Base-by-base conservation (phyloP, 2,888 invertebrate species). In the Drosophila anceps region DNA sequence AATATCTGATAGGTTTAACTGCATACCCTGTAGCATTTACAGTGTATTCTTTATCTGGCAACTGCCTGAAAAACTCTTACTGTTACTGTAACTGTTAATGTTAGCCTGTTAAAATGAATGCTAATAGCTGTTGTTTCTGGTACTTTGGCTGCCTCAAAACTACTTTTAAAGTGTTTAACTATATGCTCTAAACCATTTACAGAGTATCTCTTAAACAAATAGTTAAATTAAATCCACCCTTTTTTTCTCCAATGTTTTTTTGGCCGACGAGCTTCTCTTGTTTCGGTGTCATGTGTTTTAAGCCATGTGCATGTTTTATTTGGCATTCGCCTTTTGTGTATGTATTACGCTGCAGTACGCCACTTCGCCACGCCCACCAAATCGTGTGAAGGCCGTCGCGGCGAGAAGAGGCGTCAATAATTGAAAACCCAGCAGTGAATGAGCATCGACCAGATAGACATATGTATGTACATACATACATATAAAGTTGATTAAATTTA, bases 221-320 rank as follows among this genome's bases (percentile, higher is more conserved):
- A 54, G 39, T 41, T 53, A 8, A 20, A 51, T 59, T 24, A 43
- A 7, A 15, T 6, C 15, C 18, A 50, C 44, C 15, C 13, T 44
- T 24, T 53, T 67, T 58, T 64, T 55, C 27, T 24, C 51, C 53
- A 35, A 15, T 48, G 27, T 27, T 39, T 54, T 39, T 39, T 50
- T 31, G 18, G 50, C 15, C 37, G 66, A 62, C 69, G 63, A 73
- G 77, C 69, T 76, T 58, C 73, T 72, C 63, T 75, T 62, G 68
- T 82, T 78, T 80, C 64, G 81, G 82, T 84, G 87, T 87, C 87
- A 82, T 84, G 87, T 84, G 73, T 75, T 84, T 87, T 73, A 87
- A 87, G 87, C 86, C 84, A 82, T 84, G 76, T 82, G 78, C 75
- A 84, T 84, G 82, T 82, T 84, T 87, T 84, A 84, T 86, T 84